These are phyloP conservation scores for Epirrita christyi DNA, from an alignment of 2,888 invertebrate genomes.

Conservation along the genomic window DNA sequence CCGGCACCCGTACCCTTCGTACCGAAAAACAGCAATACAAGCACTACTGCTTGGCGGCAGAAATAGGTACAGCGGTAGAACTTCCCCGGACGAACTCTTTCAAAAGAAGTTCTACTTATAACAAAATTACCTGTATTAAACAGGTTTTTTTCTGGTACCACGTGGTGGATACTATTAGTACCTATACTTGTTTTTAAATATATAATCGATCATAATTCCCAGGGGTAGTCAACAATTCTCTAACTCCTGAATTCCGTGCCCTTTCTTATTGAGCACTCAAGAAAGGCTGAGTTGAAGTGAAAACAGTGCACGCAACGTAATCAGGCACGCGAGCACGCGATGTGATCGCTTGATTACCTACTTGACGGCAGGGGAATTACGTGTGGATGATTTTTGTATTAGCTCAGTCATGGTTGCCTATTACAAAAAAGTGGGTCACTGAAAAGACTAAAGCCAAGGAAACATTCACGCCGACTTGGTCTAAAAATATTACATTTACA, in stretches of 20 bases:
- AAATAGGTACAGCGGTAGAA: no score
- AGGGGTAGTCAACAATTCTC: slow-evolving; percentile 19
- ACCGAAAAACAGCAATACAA: no score
- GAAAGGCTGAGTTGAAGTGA: slow-evolving; percentile 66
- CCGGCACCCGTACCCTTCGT: no score
- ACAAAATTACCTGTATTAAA: no score
- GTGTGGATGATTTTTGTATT: slow-evolving; percentile 37
- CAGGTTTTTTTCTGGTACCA: no score
- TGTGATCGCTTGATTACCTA: slow-evolving; percentile 58
- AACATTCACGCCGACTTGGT: no score
- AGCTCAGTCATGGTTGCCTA: slow-evolving; percentile 25
- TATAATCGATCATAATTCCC: slow-evolving; percentile 24
- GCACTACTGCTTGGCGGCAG: no score
- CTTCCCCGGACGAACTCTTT: no score
- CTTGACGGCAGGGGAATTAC: slow-evolving; percentile 44
- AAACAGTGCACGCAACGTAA: slow-evolving; percentile 70
- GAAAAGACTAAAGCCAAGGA: no score
- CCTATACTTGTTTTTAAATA: neutral
- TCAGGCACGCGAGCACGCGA: slow-evolving; percentile 70
- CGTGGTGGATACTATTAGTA: no score
- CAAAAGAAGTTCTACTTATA: no score
- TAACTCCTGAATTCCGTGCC: slow-evolving; percentile 31
- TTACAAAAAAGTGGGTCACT: slow-evolving; percentile 1
- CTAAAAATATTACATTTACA: no score
- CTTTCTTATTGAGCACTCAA: slow-evolving; percentile 77